phyloP scores from a whole-genome alignment of 2,888 invertebrate species.

The Lottia gigantea region DNA sequence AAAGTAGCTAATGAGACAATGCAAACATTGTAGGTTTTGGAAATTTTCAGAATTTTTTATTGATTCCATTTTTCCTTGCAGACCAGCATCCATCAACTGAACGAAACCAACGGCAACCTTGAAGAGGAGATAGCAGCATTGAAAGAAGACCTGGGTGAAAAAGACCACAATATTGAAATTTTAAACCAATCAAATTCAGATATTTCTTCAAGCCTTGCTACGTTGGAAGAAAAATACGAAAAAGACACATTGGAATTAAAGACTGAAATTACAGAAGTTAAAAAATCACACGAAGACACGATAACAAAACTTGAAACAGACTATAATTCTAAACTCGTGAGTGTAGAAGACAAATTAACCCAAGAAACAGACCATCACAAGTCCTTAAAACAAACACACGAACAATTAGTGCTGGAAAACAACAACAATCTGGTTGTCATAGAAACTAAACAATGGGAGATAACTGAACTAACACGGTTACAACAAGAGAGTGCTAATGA shows the following conservation, averaged over 20 bases:
- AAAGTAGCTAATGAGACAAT: too few relatives aligned
- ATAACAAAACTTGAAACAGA: constrained; percentile 25
- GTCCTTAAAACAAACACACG: not conserved
- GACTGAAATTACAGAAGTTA: not conserved
- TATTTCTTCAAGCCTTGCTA: not conserved
- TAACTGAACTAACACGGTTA: constrained; percentile 1
- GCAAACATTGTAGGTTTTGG: too few relatives aligned
- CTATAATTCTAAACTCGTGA: not conserved
- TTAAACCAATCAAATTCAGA: not conserved
- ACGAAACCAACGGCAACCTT: constrained; percentile 32
- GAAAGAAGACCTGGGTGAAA: constrained; percentile 26
- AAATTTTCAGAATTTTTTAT: too few relatives aligned
- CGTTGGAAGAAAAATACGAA: not conserved
- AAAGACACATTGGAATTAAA: not conserved
- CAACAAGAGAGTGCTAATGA: constrained; percentile 13
- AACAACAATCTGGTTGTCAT: not conserved
- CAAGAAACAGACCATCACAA: not conserved
- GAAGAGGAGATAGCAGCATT: constrained; percentile 33
- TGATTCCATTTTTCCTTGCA: not conserved
- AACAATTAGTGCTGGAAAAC: not conserved
- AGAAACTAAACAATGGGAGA: constrained; percentile 7
- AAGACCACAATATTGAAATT: not conserved
- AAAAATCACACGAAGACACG: constrained; percentile 22
- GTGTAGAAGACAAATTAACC: not conserved
- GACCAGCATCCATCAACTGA: constrained; percentile 27